A percentile compares a stretch with the other conserved stretches of the same genome.
These are phyloP conservation scores for Hyphantria cunea DNA, from an alignment of 1,140 invertebrate species.

Conservation along the genomic window DNA sequence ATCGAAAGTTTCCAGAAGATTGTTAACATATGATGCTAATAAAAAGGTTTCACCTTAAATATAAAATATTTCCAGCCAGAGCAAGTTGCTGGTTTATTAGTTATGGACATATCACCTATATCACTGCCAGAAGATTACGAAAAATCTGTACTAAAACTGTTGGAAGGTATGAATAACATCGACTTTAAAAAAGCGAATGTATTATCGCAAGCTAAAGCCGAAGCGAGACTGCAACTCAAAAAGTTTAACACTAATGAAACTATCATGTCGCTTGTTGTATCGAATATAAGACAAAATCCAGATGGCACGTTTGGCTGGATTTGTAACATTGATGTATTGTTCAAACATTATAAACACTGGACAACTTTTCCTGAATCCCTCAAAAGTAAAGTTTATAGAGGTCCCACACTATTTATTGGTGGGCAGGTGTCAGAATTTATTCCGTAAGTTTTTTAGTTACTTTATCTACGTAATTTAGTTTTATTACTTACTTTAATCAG, in stretches of 20 bases:
- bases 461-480: no score
- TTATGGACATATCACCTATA: slow-evolving; percentile 89
- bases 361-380: slow-evolving; percentile 46
- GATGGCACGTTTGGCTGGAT: slow-evolving; percentile 57
- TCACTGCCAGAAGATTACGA: slow-evolving; percentile 79
- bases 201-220: slow-evolving; percentile 39
- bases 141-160: slow-evolving; percentile 77
- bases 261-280: slow-evolving; percentile 45
- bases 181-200: slow-evolving; percentile 48
- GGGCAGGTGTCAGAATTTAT: slow-evolving; percentile 30
- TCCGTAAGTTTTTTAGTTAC: slow-evolving; percentile 18
- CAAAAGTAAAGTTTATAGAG: slow-evolving; percentile 43
- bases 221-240: slow-evolving; percentile 48
- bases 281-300: slow-evolving; percentile 49
- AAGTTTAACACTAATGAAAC: slow-evolving; percentile 42
- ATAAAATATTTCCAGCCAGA: slow-evolving; percentile 81
- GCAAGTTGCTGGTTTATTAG: slow-evolving; percentile 86
- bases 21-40: no score
- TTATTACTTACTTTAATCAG: no score
- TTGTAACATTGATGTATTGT: slow-evolving; percentile 55
- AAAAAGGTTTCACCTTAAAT: neutral
- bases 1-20: no score
- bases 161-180: slow-evolving; percentile 82
- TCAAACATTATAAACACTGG: slow-evolving; percentile 54
- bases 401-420: slow-evolving; percentile 25